Conservation (phyloP, 1,140 invertebrate species). For the Coptotermes formosanus region DNA sequence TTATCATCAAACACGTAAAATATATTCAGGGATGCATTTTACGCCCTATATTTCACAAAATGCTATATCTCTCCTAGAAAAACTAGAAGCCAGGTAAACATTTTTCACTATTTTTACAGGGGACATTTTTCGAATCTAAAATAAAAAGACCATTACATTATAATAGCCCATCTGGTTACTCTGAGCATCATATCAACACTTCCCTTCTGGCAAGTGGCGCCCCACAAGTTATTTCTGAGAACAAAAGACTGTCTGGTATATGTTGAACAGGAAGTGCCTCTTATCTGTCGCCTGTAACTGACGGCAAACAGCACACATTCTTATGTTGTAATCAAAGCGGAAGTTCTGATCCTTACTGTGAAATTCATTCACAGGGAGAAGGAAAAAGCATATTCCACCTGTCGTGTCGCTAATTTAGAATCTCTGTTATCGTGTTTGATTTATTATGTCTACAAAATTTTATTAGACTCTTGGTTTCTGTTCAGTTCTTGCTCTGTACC, state of each 20-base stretch:
- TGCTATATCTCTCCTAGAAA: too few relatives aligned
- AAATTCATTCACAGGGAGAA: conserved; percentile 3
- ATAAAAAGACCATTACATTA: too few relatives aligned
- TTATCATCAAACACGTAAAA: too few relatives aligned
- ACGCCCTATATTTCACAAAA: too few relatives aligned
- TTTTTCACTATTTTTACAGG: too few relatives aligned
- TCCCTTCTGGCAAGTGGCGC: neutral
- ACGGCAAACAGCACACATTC: conserved; percentile 6
- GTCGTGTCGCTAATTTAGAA: neutral
- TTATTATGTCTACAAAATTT: neutral
- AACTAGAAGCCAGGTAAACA: too few relatives aligned
- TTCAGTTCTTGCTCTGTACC: too few relatives aligned
- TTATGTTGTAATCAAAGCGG: neutral
- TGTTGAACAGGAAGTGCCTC: conserved; percentile 14
- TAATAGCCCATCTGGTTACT: neutral
- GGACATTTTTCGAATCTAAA: too few relatives aligned
- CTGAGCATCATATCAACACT: neutral
- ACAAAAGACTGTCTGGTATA: neutral
- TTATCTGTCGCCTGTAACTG: neutral
- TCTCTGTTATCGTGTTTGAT: neutral
- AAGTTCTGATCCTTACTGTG: neutral
- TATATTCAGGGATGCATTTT: too few relatives aligned
- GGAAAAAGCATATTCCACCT: neutral
- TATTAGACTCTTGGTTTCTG: neutral
- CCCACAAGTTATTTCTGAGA: neutral